Base-by-base conservation (phyloP, 92 coral and sea anemone species). In the Micromussa lordhowensis region DNA sequence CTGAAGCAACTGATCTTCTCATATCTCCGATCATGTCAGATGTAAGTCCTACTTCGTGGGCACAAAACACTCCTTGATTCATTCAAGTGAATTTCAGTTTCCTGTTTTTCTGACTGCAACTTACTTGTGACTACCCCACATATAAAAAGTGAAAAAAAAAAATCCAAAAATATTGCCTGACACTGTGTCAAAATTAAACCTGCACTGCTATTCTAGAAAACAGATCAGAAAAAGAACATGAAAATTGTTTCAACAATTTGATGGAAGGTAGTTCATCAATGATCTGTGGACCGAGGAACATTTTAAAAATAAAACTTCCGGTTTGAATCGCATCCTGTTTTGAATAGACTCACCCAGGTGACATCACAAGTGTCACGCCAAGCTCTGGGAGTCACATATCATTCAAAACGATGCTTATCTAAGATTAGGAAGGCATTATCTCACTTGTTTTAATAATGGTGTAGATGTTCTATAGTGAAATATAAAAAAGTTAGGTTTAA, bases 261-360 rank as follows among this genome's bases (percentile, higher is more conserved):
- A 18, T 36, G 13, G 18, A 75, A n/a, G 19, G 15, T 38, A 19
- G 49, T 44, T 75, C 18, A 74, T n/a, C 7, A 12, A n/a, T 71
- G 35, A 32, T 14, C 32, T 2, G 0, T 38, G 28, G 24, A 74
- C 15, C 35, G 49, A 74, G 79, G 18, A 75, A 75, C 15, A 44
- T 44, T 75, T 61, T 61, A 21, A 48, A 29, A 26, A 26, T 69
- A 28, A 4, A 2, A 48, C 28, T 51, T 51, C 81, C 81, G 6
- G 34, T 51, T 30, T 8, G n/a, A 77, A 12, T 17, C 18, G 28
- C 81, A 49, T 51, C 81, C 81, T 77, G 81, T 77, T 77, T 77
- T 77, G 64, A 77, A 11, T 49, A 36, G 61, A 77, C 80, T 44
- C 80, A 13, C 81, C 81, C 59, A 77, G 2, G 64, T 30, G 63